Conservation (phyloP, 2,797 vertebrate genomes). For the Liasis olivaceus region DNA sequence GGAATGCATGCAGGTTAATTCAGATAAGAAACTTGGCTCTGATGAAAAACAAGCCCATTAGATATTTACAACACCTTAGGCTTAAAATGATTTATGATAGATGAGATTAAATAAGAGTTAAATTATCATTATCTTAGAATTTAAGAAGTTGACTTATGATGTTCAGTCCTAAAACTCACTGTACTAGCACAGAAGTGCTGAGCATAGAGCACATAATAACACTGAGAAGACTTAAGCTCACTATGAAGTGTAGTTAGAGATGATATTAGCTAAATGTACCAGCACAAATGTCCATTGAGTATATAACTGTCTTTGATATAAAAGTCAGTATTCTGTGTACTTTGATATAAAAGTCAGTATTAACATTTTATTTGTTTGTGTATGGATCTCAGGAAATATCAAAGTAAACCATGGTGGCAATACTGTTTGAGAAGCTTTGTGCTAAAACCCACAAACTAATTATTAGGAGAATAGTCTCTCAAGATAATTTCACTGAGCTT, state of each 20-base stretch:
- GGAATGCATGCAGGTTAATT: not conserved
- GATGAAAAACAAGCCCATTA: not conserved
- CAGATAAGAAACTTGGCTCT: constrained; percentile 3
- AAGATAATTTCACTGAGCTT: not conserved
- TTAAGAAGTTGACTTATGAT: not conserved
- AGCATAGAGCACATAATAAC: not conserved
- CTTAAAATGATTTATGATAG: not conserved
- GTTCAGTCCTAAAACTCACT: not conserved
- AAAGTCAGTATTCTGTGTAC: not conserved
- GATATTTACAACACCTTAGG: not conserved
- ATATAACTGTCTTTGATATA: not conserved
- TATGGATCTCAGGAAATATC: not conserved
- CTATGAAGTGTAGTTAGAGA: not conserved
- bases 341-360: not conserved
- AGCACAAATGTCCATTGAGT: not conserved
- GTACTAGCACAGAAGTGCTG: not conserved
- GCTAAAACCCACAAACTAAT: not conserved
- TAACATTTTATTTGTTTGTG: not conserved
- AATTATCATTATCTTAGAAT: not conserved
- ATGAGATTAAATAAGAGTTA: not conserved
- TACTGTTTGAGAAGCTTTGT: not conserved
- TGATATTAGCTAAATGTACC: not conserved
- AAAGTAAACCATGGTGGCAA: not conserved
- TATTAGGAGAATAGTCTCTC: not conserved
- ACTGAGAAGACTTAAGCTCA: not conserved